Base-by-base conservation (phyloP, 2,797 vertebrate species). In the Euthynnus affinis region DNA sequence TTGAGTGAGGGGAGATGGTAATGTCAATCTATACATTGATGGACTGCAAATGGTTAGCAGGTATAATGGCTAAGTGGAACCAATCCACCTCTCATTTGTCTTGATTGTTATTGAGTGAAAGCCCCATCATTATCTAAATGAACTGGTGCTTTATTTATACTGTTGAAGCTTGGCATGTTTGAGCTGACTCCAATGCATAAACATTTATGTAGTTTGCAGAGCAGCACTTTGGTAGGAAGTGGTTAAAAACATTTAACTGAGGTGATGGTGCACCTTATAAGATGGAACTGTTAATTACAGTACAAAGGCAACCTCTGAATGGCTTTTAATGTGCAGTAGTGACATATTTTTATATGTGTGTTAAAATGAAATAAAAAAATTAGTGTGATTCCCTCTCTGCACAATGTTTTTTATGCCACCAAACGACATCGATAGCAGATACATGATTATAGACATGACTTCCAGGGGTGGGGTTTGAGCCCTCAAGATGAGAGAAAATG, bases 21-120 rank as follows among this genome's bases (percentile, higher is more conserved):
- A 69, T 76, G 69, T 83, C 69, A 77, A 74, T 90, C 76, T 63
- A 74, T 87, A 74, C 75, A 80, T 63, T 65, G 65, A 90, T 82
- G 67, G 80, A 75, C 72, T 83, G 61, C 61, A 59, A 81, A 72
- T 65, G 61, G 69, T 84, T 71, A 25, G 64, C 55, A 15, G 76
- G 63, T 40, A 70, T 88, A 83, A 77, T 85, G 79, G 87, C 64
- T 62, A 57, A 76, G 68, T 73, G 76, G 67, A 82, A 72, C 69
- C 71, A 78, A 78, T 70, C 60, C 17, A 4, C 51, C 70, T 72
- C 58, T 49, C 25, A 53, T 81, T 78, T 13, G 53, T 58, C 63
- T 65, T 1, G 20, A 59, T 74, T 74, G 75, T 67, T 81, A 69
- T 76, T 73, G 74, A 84, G 65, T 74, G 71, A 76, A 51, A 72